Percentiles rank a stretch among this genome's conserved stretches.
Evolutionary conservation across 2,888 invertebrate species (phyloP).

Genomic region (Spilosoma lubricipeda): DNA sequence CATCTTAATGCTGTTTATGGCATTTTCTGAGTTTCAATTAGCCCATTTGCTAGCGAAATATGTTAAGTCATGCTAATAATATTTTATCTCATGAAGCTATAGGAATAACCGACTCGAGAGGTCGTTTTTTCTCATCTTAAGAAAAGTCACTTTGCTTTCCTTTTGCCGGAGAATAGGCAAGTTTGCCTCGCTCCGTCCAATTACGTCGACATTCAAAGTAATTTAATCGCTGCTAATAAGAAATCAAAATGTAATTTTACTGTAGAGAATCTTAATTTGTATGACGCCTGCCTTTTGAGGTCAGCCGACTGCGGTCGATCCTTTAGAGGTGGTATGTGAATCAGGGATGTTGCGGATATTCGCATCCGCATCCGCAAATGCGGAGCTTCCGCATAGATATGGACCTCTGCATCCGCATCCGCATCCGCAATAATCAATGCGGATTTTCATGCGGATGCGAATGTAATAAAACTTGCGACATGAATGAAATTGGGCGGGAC

Average conservation of each 20-base stretch:
- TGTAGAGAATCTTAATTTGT: slow-evolving; percentile 74
- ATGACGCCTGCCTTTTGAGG: slow-evolving; percentile 64
- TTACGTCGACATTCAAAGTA: slow-evolving; percentile 72
- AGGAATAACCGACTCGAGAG: slow-evolving; percentile 26
- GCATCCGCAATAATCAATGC: too few species aligned
- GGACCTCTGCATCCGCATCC: too few species aligned
- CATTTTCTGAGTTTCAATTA: slow-evolving; percentile 54
- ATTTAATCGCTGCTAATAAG: slow-evolving; percentile 74
- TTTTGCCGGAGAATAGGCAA: slow-evolving; percentile 36
- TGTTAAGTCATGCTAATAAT: slow-evolving; percentile 57
- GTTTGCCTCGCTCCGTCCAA: slow-evolving; percentile 58
- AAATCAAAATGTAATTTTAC: slow-evolving; percentile 79
- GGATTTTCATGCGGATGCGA: too few species aligned
- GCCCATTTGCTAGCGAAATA: slow-evolving; percentile 52
- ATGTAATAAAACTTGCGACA: too few species aligned
- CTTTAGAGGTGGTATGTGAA: slow-evolving; percentile 48
- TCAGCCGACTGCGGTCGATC: slow-evolving; percentile 52
- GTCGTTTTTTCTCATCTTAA: slow-evolving; percentile 29
- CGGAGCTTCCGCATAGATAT: too few species aligned
- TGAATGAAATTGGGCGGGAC: too few species aligned
- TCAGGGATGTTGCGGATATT: too few species aligned
- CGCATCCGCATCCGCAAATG: too few species aligned
- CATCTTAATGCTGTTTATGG: slow-evolving; percentile 43
- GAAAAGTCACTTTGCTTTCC: slow-evolving; percentile 38
- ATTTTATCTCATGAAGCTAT: slow-evolving; percentile 56